Percentiles rank a stretch among this genome's conserved stretches.
Evolutionary conservation across 2,797 vertebrate species (phyloP).

Genomic region (Amblyraja radiata): DNA sequence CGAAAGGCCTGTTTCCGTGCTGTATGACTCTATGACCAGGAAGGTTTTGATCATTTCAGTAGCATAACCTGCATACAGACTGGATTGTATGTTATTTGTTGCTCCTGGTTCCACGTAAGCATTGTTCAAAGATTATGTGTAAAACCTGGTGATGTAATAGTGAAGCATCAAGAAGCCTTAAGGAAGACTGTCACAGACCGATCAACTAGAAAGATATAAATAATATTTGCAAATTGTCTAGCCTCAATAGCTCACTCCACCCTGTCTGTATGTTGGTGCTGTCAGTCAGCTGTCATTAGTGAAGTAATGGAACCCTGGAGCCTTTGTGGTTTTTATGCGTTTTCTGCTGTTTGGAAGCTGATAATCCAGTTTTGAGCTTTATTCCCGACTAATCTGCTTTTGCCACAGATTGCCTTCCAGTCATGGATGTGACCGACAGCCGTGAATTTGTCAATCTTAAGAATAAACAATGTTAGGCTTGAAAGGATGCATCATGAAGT

Average conservation of each 20-base stretch:
- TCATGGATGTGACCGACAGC: neutral
- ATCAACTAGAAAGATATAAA: conserved; percentile 27
- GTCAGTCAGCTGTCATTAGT: neutral
- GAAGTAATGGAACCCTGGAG: neutral
- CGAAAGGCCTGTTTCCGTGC: too few species aligned
- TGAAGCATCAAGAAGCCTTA: neutral
- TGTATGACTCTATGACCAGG: too few species aligned
- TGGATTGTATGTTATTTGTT: neutral
- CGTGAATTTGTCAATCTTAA: neutral
- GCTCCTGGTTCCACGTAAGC: neutral
- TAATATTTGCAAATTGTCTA: conserved; percentile 17
- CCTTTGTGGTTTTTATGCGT: neutral
- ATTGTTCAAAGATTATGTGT: neutral
- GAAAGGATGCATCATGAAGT: neutral
- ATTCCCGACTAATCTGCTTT: conserved; percentile 6
- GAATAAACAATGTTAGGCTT: conserved; percentile 12
- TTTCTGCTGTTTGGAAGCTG: conserved; percentile 12
- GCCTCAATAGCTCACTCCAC: neutral
- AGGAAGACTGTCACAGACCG: neutral
- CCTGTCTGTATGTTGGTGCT: neutral
- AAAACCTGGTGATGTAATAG: neutral
- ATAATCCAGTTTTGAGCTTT: conserved; percentile 8
- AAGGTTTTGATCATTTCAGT: neutral
- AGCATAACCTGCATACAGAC: neutral
- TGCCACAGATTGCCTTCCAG: conserved; percentile 6